Conservation (phyloP, 2,113 vertebrate genomes). For the Embiotoca jacksoni region DNA sequence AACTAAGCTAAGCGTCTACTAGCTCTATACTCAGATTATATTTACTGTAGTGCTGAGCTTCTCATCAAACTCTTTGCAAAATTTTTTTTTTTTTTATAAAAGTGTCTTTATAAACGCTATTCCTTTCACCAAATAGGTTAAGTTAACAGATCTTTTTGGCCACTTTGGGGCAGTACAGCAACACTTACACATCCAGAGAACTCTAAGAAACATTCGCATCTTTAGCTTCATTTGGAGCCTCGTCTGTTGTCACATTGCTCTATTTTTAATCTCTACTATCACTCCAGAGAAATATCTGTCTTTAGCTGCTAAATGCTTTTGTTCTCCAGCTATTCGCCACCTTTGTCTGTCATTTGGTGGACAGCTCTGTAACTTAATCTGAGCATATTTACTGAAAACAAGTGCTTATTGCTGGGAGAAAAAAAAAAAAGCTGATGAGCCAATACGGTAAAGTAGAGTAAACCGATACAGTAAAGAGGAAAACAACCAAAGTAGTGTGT, state of each 20-base stretch:
- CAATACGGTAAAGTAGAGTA: not conserved
- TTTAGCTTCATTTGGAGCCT: no score
- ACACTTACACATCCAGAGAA: no score
- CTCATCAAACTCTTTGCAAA: no score
- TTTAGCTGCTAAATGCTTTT: not conserved
- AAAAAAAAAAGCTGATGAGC: not conserved
- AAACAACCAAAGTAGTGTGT: no score
- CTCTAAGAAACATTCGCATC: not conserved
- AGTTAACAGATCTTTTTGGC: no score
- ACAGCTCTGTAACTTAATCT: not conserved
- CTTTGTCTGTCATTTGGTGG: not conserved
- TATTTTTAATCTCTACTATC: not conserved
- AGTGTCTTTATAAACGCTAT: no score
- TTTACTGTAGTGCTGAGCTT: no score
- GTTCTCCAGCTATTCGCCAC: not conserved
- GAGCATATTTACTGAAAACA: not conserved
- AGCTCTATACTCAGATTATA: no score
- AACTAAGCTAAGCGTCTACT: no score
- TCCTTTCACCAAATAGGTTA: no score
- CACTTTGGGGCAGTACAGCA: no score
- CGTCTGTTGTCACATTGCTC: conserved; percentile 5
- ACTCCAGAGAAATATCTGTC: not conserved
- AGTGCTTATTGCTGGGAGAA: not conserved
- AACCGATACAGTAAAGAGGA: not conserved
- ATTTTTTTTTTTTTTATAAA: no score